A percentile compares a stretch with the other conserved stretches of the same genome.
Conservation (phyloP, 2,888 invertebrate genomes). For the Herminia tarsipennalis region DNA sequence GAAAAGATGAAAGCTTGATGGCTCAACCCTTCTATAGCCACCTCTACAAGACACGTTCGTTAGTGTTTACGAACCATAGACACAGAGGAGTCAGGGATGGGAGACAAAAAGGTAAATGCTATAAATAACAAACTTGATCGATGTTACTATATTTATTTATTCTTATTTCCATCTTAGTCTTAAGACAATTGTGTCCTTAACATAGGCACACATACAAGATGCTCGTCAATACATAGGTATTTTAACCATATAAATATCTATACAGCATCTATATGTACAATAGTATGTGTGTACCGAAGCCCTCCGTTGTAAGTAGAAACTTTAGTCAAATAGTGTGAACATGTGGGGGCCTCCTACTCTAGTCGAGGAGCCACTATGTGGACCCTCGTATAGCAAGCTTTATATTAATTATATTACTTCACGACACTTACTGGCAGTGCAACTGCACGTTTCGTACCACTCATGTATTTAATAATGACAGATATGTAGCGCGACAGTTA, state of each 20-base stretch:
- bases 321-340: constrained; percentile 21
- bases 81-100: constrained; percentile 4
- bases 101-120: constrained; percentile 17
- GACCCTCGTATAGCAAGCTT: constrained; percentile 63
- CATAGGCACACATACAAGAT: constrained; percentile 78
- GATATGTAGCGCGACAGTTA: constrained; percentile 76
- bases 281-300: constrained; percentile 66
- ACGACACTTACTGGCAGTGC: constrained; percentile 78
- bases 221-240: constrained; percentile 71
- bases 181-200: constrained; percentile 76
- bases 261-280: constrained; percentile 84
- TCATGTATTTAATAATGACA: constrained; percentile 47
- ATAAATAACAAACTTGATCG: constrained; percentile 66
- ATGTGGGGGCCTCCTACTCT: constrained; percentile 48
- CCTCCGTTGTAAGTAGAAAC: constrained; percentile 39
- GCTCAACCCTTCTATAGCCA: not conserved
- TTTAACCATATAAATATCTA: constrained; percentile 78
- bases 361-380: constrained; percentile 72
- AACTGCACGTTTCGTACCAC: constrained; percentile 64
- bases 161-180: constrained; percentile 78
- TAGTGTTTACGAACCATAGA: not conserved
- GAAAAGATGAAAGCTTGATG: too few species aligned
- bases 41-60: too few species aligned
- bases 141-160: constrained; percentile 84
- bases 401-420: constrained; percentile 49